These are phyloP conservation scores for Gadus macrocephalus DNA, from an alignment of 2,113 vertebrate genomes.

Conservation along the genomic window DNA sequence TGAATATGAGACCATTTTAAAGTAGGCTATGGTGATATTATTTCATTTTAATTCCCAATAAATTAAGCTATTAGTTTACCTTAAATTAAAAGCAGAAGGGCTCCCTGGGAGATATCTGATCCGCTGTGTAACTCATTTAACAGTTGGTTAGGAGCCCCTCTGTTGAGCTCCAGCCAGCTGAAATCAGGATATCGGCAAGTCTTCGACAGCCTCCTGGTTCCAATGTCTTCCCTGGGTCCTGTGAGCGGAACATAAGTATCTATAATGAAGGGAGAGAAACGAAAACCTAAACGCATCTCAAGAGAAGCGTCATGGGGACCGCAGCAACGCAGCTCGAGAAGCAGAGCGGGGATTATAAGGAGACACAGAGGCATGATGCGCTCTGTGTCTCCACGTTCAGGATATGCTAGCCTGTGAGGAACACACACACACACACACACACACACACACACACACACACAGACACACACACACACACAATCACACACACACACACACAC, in stretches of 20 bases:
- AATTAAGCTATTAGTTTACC: constrained; percentile 61
- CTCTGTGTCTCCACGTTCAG: too few relatives aligned
- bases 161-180: constrained; percentile 42
- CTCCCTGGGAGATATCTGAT: constrained; percentile 53
- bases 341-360: too few relatives aligned
- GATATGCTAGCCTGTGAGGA: constrained; percentile 12
- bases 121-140: constrained; percentile 62
- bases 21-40: constrained; percentile 30
- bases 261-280: constrained; percentile 21
- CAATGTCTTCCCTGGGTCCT: too few relatives aligned
- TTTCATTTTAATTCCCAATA: constrained; percentile 56
- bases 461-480: too few relatives aligned
- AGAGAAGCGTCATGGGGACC: too few relatives aligned
- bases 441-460: too few relatives aligned
- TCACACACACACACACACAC: too few relatives aligned
- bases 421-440: too few relatives aligned
- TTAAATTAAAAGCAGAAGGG: constrained; percentile 58
- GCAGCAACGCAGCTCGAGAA: too few relatives aligned
- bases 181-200: constrained; percentile 38
- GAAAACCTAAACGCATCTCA: constrained; percentile 12
- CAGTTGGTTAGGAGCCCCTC: constrained; percentile 38
- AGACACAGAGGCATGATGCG: too few relatives aligned
- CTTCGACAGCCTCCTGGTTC: constrained; percentile 3
- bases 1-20: constrained; percentile 37
- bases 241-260: constrained; percentile 10